These are phyloP conservation scores for Eristalis intricaria DNA, from an alignment of 2,888 invertebrate species.

Conservation along the genomic window DNA sequence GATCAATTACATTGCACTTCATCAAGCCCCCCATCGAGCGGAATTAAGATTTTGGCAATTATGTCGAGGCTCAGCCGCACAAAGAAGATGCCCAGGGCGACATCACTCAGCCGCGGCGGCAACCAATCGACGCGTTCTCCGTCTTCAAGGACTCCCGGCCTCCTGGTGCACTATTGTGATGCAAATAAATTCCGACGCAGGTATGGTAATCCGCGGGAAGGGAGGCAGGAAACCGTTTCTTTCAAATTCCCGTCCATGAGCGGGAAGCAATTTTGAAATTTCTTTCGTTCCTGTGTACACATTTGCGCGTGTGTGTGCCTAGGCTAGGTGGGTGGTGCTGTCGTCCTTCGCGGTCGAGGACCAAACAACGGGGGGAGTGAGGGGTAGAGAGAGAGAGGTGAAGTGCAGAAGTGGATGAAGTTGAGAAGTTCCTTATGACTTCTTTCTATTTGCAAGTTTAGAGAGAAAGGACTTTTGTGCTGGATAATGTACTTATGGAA, in stretches of 20 bases:
- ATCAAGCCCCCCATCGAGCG: constrained; percentile 48
- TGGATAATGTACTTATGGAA: constrained; percentile 59
- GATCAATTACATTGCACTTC: constrained; percentile 46
- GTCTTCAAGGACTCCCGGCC: not conserved
- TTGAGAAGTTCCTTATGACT: constrained; percentile 12
- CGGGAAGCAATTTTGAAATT: constrained; percentile 33
- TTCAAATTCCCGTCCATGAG: constrained; percentile 4
- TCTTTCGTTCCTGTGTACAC: not conserved
- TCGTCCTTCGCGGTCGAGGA: not conserved
- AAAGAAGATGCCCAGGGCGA: too few relatives aligned
- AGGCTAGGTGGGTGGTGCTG: not conserved
- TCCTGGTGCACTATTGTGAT: not conserved
- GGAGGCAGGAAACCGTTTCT: not conserved
- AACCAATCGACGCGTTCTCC: not conserved
- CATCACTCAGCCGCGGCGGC: not conserved
- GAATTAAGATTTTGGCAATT: constrained; percentile 36
- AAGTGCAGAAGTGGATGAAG: constrained; percentile 14
- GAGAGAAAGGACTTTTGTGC: constrained; percentile 22
- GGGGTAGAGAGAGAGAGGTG: not conserved
- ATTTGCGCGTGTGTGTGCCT: not conserved
- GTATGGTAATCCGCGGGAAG: not conserved
- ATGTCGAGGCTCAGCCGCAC: constrained; percentile 24
- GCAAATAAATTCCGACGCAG: constrained; percentile 8
- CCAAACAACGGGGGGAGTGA: not conserved
- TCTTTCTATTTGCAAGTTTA: constrained; percentile 29